Conservation (phyloP, 2,888 invertebrate species). For the Nebria salina region DNA sequence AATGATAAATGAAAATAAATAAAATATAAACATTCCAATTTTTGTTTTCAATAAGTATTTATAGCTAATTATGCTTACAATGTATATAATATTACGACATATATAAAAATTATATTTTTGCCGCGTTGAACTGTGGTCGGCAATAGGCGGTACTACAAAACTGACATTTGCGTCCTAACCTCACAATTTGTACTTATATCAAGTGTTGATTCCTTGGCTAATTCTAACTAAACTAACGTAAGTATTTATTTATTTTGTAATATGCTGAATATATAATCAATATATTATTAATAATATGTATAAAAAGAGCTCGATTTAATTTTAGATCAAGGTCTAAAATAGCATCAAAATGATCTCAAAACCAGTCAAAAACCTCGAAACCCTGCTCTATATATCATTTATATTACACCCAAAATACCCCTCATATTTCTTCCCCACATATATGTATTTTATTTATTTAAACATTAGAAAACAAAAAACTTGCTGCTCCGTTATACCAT, state of each 20-base stretch:
- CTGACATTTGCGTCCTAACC: not conserved
- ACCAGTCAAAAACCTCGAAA: not conserved
- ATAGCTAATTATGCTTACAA: not conserved
- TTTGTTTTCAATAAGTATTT: not conserved
- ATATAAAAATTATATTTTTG: not conserved
- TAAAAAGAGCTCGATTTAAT: not conserved
- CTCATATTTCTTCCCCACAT: constrained; percentile 56
- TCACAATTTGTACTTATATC: not conserved
- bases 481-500: constrained; percentile 36
- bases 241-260: not conserved
- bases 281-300: not conserved
- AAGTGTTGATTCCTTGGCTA: not conserved
- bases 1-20: not conserved
- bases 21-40: not conserved
- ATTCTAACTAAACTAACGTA: not conserved
- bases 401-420: constrained; percentile 52
- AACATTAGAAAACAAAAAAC: constrained; percentile 46
- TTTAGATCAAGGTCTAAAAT: not conserved
- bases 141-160: not conserved
- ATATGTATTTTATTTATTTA: constrained; percentile 57
- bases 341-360: constrained; percentile 33
- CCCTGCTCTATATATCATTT: constrained; percentile 31
- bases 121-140: not conserved
- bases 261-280: not conserved
- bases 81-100: not conserved